phyloP scores from a whole-genome alignment of 2,797 vertebrate species.

The Cyclura pinguis region DNA sequence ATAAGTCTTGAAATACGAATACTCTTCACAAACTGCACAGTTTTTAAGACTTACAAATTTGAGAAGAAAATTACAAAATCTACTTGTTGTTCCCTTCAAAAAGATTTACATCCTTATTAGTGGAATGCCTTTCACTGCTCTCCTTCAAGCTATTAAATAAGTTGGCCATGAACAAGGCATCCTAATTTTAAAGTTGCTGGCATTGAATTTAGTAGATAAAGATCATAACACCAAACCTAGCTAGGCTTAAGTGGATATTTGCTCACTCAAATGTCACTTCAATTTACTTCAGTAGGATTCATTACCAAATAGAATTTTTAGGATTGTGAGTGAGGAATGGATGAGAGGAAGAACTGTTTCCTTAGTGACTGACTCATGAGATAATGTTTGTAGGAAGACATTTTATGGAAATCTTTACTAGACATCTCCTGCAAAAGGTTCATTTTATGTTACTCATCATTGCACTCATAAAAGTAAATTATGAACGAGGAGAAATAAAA shows the following conservation, averaged over 20 bases:
- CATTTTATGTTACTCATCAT: conserved; percentile 25
- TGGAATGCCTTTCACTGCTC: no score
- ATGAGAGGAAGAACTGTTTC: background rate
- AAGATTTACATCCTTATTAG: no score
- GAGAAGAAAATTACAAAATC: no score
- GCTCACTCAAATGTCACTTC: background rate
- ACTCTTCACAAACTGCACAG: no score
- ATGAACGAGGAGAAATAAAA: conserved; percentile 28
- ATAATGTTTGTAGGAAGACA: conserved; percentile 48
- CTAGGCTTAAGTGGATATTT: background rate
- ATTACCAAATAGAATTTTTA: background rate
- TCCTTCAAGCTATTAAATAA: background rate
- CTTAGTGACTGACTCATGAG: conserved; percentile 24
- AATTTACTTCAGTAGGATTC: background rate
- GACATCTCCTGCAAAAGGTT: conserved; percentile 31
- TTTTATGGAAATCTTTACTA: conserved; percentile 65
- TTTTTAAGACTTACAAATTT: no score
- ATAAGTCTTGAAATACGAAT: no score
- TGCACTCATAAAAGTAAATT: conserved; percentile 25
- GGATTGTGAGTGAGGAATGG: background rate
- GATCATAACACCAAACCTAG: background rate
- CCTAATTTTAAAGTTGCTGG: background rate
- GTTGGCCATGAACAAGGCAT: background rate
- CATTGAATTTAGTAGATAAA: background rate
- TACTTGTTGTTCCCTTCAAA: background rate